A percentile compares a stretch with the other conserved stretches of the same genome.
Evolutionary conservation across 2,888 invertebrate species (phyloP).

Genomic region (Drosophila robusta): DNA sequence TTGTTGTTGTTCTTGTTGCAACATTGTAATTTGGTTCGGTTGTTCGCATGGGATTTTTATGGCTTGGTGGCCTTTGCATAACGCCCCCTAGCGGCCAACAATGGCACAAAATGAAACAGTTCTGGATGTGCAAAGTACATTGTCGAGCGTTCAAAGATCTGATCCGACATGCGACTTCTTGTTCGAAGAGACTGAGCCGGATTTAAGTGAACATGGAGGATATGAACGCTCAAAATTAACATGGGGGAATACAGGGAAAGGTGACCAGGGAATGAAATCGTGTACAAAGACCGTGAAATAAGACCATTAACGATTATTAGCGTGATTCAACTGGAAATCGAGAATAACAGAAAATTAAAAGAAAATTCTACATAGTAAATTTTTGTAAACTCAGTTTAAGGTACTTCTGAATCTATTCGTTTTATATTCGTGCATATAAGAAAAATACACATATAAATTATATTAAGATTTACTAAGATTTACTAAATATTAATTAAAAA

Average conservation of each 20-base stretch:
- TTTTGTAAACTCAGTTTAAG: no score
- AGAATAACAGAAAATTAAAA: no score
- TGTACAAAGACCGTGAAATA: no score
- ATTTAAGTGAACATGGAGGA: neutral
- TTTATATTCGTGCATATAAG: no score
- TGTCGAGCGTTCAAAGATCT: neutral
- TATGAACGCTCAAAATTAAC: neutral
- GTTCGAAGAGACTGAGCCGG: neutral
- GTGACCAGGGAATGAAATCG: neutral
- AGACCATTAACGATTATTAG: no score
- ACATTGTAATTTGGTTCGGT: constrained; percentile 69
- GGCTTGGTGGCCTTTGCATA: constrained; percentile 51
- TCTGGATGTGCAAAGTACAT: constrained; percentile 6
- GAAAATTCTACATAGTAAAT: no score
- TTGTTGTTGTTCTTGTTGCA: constrained; percentile 46
- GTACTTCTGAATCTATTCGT: no score
- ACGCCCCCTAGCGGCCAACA: constrained; percentile 35
- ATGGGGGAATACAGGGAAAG: neutral
- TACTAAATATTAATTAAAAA: no score
- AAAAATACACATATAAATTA: no score
- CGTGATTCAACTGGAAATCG: no score
- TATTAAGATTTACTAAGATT: no score
- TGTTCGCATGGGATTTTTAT: constrained; percentile 61
- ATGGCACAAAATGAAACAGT: constrained; percentile 36
- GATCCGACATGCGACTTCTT: neutral